Base-by-base conservation (phyloP, 2,113 vertebrate species). In the Malurus alboscapulatus region DNA sequence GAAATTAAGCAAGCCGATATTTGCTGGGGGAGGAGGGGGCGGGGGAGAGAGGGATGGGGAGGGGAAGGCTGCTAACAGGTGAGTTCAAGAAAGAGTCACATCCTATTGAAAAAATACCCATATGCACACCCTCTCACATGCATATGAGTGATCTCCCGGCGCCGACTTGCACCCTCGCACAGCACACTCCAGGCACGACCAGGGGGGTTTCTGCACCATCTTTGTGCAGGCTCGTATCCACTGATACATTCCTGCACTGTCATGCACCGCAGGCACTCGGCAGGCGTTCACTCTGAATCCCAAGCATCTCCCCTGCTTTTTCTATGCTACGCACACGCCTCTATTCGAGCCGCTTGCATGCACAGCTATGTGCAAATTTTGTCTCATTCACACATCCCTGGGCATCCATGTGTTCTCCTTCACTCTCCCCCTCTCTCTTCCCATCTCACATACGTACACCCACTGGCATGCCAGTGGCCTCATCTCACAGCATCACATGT, bases 371-470 rank as follows among this genome's bases (percentile, higher is more conserved):
- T 94, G 95, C 95, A 92, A 71, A 80, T 89, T 94, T 72, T 59
- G 74, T 67, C 93, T 90, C 84, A 86, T 94, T 96, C 94, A 93
- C 94, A 95, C 90, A 57, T 93, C 89, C 87, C 75, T 82, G 90
- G 53, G 95, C 59, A 83, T 87, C 94, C 94, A 94, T 95, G 95
- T 95, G 92, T 93, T 96, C 95, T 96, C 92, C 86, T 90, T 92
- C 93, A 83, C 76, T 94, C 90, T 95, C 94, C 66, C 86, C 91
- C 95, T 92, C 92, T 94, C 85, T 51, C 65, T 92, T 86, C 83
- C 86, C 61, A 93, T 93, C 94, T 94, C 92, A 68, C 88, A 93
- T 86, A 7, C 65, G 3, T 62, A 90, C 92, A 81, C 94, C 85
- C 95, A 90, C 96, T 12, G 4, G 81, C 78, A 24, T 36, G 54